Evolutionary conservation across 1,140 invertebrate genomes (phyloP).

Genomic region (Heterodera schachtii): DNA sequence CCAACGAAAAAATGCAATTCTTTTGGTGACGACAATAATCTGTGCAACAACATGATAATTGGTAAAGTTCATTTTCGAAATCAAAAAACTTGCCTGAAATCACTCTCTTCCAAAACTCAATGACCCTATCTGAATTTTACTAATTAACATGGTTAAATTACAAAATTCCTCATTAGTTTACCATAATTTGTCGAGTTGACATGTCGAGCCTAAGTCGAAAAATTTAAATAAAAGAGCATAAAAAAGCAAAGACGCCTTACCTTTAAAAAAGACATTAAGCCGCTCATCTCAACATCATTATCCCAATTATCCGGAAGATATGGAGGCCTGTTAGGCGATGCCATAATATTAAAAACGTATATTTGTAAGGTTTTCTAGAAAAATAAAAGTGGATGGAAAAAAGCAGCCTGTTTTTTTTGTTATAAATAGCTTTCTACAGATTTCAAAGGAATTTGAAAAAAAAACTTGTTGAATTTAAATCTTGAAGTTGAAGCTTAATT

Average conservation of each 20-base stretch:
- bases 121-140: conserved; percentile 43
- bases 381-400: too few relatives aligned
- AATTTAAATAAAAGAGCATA: background rate
- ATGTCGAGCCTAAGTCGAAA: conserved; percentile 41
- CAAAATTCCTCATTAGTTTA: background rate
- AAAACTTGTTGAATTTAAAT: too few relatives aligned
- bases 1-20: conserved; percentile 47
- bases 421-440: too few relatives aligned
- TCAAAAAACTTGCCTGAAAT: conserved; percentile 9
- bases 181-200: conserved; percentile 58
- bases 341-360: background rate
- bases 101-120: conserved; percentile 54
- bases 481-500: too few relatives aligned
- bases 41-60: conserved; percentile 20
- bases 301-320: conserved; percentile 56
- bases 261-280: conserved; percentile 53
- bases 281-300: conserved; percentile 54
- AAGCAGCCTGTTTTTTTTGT: too few relatives aligned
- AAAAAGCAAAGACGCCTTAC: conserved; percentile 5
- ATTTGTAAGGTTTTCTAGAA: too few relatives aligned
- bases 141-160: background rate
- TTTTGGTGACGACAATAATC: conserved; percentile 59
- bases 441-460: too few relatives aligned
- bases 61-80: background rate
- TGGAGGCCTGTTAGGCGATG: conserved; percentile 19